phyloP scores from a whole-genome alignment of 2,113 vertebrate species.

The Mugil cephalus region DNA sequence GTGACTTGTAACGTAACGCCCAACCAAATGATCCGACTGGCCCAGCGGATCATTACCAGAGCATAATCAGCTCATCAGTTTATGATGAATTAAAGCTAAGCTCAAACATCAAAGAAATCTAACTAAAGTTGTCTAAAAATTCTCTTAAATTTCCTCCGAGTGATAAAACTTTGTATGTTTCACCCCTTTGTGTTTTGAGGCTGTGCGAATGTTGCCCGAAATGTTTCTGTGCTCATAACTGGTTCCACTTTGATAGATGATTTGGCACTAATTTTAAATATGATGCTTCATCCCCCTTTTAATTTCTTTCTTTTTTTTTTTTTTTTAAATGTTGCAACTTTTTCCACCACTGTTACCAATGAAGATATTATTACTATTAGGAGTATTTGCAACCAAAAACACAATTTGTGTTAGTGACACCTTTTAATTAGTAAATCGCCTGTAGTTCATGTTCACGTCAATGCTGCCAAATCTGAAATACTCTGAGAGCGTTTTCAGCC shows the following conservation, averaged over 20 bases:
- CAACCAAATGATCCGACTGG: no score
- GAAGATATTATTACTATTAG: neutral
- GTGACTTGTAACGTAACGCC: no score
- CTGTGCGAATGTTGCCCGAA: slow-evolving; percentile 29
- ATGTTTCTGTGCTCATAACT: slow-evolving; percentile 46
- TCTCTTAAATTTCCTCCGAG: no score
- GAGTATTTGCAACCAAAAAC: slow-evolving; percentile 17
- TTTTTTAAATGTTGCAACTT: slow-evolving; percentile 24
- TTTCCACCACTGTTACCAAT: slow-evolving; percentile 27
- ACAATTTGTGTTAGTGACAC: neutral
- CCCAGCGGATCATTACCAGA: no score
- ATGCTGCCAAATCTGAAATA: slow-evolving; percentile 25
- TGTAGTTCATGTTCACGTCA: slow-evolving; percentile 1
- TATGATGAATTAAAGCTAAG: no score
- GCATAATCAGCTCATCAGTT: no score
- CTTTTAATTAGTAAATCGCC: slow-evolving; percentile 5
- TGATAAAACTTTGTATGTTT: no score
- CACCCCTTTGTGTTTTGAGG: neutral
- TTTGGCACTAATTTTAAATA: neutral
- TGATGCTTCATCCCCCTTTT: no score
- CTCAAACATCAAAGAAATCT: no score
- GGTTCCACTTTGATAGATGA: slow-evolving; percentile 34
- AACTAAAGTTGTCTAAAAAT: no score
- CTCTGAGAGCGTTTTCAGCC: no score
- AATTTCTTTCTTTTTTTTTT: neutral